Conservation (phyloP, 2,113 vertebrate species). For the Coracopsis vasa region DNA sequence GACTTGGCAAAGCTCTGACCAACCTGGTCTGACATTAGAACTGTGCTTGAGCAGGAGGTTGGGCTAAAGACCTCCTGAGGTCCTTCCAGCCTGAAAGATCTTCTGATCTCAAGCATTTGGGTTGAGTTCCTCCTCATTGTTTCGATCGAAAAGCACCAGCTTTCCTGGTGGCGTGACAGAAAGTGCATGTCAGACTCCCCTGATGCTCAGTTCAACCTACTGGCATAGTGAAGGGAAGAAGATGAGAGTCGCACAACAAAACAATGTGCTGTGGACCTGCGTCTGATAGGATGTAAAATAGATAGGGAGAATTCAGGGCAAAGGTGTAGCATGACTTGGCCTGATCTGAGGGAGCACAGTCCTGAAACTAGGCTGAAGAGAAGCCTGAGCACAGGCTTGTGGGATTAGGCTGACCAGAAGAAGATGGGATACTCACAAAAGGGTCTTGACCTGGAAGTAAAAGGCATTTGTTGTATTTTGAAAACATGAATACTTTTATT, state of each 20-base stretch:
- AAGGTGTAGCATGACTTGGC: not conserved
- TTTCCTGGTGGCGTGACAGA: not conserved
- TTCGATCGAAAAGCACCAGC: not conserved
- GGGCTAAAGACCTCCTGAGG: not conserved
- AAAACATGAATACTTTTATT: not conserved
- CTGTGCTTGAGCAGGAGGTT: not conserved
- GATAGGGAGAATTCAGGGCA: not conserved
- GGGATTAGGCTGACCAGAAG: not conserved
- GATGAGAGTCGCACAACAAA: accelerated
- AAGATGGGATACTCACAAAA: not conserved
- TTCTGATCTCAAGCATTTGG: not conserved
- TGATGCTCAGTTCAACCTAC: not conserved
- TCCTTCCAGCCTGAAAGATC: not conserved
- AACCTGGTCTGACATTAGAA: not conserved
- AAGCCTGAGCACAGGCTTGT: not conserved
- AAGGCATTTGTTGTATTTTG: not conserved
- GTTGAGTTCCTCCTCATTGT: not conserved
- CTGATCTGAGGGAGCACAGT: not conserved
- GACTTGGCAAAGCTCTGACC: not conserved
- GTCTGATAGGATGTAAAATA: not conserved
- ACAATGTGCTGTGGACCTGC: not conserved
- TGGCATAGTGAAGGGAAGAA: not conserved
- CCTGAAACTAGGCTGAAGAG: not conserved
- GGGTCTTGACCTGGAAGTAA: not conserved
- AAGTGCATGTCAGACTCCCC: not conserved